Evolutionary conservation across 2,113 vertebrate species (phyloP).

Genomic region (Poeciliopsis prolifica): DNA sequence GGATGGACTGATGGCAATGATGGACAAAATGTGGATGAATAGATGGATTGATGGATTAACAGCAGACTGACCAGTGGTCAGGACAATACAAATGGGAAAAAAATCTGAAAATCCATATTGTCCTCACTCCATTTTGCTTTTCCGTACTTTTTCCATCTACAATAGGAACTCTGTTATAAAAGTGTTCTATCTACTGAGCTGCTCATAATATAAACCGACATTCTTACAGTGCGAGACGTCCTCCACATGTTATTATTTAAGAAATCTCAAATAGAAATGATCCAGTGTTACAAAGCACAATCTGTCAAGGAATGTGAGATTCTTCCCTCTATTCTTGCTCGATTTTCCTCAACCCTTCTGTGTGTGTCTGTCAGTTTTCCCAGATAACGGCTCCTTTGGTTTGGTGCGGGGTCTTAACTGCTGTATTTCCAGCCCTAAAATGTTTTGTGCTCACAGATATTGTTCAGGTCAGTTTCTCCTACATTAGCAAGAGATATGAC

Average conservation of each 20-base stretch:
- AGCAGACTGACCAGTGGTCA: not conserved
- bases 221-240: not conserved
- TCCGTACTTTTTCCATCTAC: too few species aligned
- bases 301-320: not conserved
- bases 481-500: not conserved
- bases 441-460: not conserved
- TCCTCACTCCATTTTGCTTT: too few species aligned
- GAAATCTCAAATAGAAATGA: constrained; percentile 1
- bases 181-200: too few species aligned
- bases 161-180: too few species aligned
- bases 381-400: constrained; percentile 30
- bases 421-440: not conserved
- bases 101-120: too few species aligned
- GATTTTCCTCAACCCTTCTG: constrained; percentile 22
- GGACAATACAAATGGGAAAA: too few species aligned
- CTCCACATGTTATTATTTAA: constrained; percentile 8
- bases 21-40: not conserved
- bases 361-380: constrained; percentile 17
- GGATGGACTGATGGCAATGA: not conserved
- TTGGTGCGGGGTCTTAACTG: constrained; percentile 37
- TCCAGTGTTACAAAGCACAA: not conserved
- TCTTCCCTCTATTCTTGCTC: not conserved
- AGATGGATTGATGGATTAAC: too few species aligned
- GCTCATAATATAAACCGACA: constrained; percentile 25
- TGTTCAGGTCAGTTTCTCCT: too few species aligned